Evolutionary conservation across 2,888 invertebrate genomes (phyloP).

Genomic region (Brachyopa scutellaris): DNA sequence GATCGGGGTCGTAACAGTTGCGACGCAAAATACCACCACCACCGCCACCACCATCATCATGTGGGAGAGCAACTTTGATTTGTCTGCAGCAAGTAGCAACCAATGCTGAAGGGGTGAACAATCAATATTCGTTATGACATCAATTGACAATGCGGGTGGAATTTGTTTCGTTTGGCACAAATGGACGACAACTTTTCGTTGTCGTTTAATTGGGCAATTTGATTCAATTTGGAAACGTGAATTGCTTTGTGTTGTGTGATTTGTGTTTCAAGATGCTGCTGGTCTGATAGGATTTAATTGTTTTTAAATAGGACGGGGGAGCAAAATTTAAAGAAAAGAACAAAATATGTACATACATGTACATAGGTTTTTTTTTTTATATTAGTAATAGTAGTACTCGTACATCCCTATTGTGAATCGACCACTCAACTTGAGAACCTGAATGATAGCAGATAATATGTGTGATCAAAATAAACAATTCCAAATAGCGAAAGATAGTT

Average conservation of each 20-base stretch:
- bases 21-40: neutral
- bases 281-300: constrained; percentile 39
- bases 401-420: too few species aligned
- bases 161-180: constrained; percentile 42
- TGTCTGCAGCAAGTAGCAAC: constrained; percentile 6
- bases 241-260: constrained; percentile 57
- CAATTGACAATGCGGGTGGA: constrained; percentile 68
- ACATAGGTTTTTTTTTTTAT: too few species aligned
- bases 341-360: too few species aligned
- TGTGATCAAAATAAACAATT: too few species aligned
- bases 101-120: constrained; percentile 52
- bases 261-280: constrained; percentile 1
- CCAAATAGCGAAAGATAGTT: too few species aligned
- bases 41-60: constrained; percentile 12
- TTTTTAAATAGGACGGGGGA: neutral
- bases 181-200: constrained; percentile 30
- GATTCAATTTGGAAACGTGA: constrained; percentile 57
- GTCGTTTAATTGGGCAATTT: constrained; percentile 68
- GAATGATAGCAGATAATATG: too few species aligned
- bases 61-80: constrained; percentile 59
- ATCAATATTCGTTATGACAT: constrained; percentile 56
- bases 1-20: constrained; percentile 51
- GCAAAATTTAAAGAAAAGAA: too few species aligned
- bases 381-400: too few species aligned
- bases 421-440: too few species aligned